Evolutionary conservation across 2,797 vertebrate species (phyloP), one percentile per base, ranked within the genome.

Genomic region (Pitangus sulphuratus): DNA sequence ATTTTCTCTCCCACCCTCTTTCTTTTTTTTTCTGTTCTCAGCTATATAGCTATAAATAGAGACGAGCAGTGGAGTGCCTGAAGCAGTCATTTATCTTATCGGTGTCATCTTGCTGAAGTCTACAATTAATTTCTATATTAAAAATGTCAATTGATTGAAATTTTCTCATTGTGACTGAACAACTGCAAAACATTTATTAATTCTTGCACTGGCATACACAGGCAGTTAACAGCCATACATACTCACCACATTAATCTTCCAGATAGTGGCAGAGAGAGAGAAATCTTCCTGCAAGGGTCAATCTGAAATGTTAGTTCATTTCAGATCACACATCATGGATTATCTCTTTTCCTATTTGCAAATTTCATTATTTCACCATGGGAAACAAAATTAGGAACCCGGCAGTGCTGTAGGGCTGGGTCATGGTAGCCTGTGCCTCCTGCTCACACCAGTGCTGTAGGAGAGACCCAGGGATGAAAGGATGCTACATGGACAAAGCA

Each of bases 51-150:
- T 84, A 93, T 87, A 91, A 95, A 92, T 76, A 97, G 78, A 86
- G 35, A 82, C 33, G 66, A 91, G 48, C 54, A 14, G 28, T 26
- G 42, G 33, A 48, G 22, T 72, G 92, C 86, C 92, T 70, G 51
- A 79, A 95, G 90, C 88, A 87, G 45, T 58, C 40, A 69, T 21
- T 94, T 92, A 65, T 44, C 65, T 51, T 80, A 94, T 88, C 92
- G 77, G 57, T 57, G 45, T 53, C 68, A 66, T 91, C 87, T 89
- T 37, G 44, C 40, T 76, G 74, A 88, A 93, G 25, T 33, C 22
- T 79, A 79, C 66, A 53, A 42, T 91, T 95, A 84, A 82, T 89
- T 95, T 90, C 65, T 82, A 16, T 76, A 82, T 66, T 39, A 72
- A 91, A 95, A 90, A 89, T 68, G 17, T 56, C 74, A 82, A 19